phyloP scores from a whole-genome alignment of 2,888 invertebrate genomes.

The Temnothorax ravouxi region DNA sequence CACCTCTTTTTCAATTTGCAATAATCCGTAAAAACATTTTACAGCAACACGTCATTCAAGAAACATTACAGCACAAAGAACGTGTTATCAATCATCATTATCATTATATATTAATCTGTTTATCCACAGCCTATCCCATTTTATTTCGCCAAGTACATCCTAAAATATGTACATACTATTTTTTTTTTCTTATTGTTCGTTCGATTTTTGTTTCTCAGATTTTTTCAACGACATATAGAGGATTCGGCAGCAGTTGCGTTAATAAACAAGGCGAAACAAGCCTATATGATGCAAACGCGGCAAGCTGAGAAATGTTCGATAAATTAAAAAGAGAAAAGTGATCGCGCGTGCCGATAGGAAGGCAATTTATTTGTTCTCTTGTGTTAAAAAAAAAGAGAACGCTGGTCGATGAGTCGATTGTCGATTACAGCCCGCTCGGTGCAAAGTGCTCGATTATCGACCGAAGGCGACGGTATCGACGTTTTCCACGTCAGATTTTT shows the following conservation, averaged over 20 bases:
- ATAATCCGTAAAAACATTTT: conserved; percentile 1
- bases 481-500: conserved; percentile 56
- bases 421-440: conserved; percentile 50
- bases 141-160: neutral
- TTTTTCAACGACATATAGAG: neutral
- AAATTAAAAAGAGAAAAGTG: conserved; percentile 29
- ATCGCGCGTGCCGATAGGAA: conserved; percentile 17
- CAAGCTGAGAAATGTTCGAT: conserved; percentile 15
- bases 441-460: conserved; percentile 43
- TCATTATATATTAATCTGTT: neutral
- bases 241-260: neutral
- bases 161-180: too few species aligned
- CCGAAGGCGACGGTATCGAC: conserved; percentile 40
- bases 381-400: conserved; percentile 22
- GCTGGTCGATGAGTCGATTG: conserved; percentile 35
- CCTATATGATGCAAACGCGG: neutral
- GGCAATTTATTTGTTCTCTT: conserved; percentile 33
- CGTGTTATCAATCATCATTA: conserved; percentile 25
- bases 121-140: neutral
- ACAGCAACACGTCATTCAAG: neutral
- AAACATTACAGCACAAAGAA: neutral
- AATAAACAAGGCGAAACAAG: neutral
- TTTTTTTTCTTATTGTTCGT: neutral
- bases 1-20: conserved; percentile 17
- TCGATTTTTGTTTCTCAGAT: neutral